Conservation (phyloP, 2,797 vertebrate species). For the Anabacerthia variegaticeps region DNA sequence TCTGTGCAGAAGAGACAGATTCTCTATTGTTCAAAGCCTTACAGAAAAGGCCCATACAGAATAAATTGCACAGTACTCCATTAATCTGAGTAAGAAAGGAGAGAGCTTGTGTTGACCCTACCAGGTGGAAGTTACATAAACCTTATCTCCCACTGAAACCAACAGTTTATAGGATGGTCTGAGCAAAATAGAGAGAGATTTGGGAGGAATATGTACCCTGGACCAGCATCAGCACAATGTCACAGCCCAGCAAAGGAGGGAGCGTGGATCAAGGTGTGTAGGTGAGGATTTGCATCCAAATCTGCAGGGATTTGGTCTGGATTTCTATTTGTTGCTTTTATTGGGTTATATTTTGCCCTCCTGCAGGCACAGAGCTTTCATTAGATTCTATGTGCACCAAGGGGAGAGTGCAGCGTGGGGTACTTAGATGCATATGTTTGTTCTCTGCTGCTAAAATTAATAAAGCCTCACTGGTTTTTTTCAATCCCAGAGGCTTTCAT, state of each 20-base stretch:
- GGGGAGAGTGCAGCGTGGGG: background rate
- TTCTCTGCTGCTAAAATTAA: slow-evolving; percentile 8
- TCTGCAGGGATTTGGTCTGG: background rate
- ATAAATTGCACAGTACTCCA: background rate
- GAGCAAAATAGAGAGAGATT: background rate
- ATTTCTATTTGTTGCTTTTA: slow-evolving; percentile 10
- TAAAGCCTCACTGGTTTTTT: background rate
- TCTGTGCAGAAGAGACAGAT: background rate
- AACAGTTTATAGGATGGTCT: background rate
- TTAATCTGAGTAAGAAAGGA: background rate
- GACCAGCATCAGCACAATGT: background rate
- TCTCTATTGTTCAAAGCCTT: background rate
- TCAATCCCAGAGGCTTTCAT: background rate
- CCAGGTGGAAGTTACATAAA: background rate
- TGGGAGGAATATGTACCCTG: background rate
- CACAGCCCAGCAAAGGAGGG: background rate
- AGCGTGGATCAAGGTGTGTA: background rate
- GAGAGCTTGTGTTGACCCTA: background rate
- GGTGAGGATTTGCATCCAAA: background rate
- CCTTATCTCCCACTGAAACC: background rate
- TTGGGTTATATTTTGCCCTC: slow-evolving; percentile 16
- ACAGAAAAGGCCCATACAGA: background rate
- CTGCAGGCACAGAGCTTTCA: background rate
- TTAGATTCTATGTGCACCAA: background rate
- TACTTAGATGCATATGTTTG: fast-evolving